Percentiles rank a stretch among this genome's conserved stretches.
These are phyloP conservation scores for Castor canadensis DNA, from an alignment of 2,113 vertebrate species.

Conservation along the genomic window DNA sequence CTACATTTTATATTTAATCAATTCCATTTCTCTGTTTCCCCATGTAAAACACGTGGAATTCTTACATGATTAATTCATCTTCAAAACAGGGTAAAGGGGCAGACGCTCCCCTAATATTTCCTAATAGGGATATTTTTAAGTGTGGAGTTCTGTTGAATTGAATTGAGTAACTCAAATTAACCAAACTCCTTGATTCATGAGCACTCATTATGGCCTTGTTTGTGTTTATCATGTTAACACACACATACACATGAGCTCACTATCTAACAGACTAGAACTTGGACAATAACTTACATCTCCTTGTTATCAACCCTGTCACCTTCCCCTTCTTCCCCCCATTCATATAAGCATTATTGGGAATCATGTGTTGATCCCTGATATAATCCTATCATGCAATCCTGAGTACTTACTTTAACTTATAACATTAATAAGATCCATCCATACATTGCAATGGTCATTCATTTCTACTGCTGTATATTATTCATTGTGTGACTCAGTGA, in stretches of 20 bases:
- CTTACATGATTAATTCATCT: not conserved
- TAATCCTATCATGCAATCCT: not conserved
- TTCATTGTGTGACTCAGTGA: not conserved
- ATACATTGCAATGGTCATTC: not conserved
- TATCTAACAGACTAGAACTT: not conserved
- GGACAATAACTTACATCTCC: constrained; percentile 2
- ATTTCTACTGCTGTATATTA: constrained; percentile 7
- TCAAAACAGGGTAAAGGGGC: not conserved
- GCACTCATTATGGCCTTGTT: not conserved
- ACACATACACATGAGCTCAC: not conserved
- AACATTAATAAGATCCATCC: not conserved
- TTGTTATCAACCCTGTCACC: not conserved
- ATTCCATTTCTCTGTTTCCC: not conserved
- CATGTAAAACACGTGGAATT: not conserved
- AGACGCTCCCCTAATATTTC: not conserved
- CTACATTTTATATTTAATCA: constrained; percentile 27
- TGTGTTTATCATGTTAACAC: not conserved
- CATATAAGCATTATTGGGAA: not conserved
- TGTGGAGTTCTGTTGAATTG: not conserved
- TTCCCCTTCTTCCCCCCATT: not conserved
- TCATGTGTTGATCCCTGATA: not conserved
- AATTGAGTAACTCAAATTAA: not conserved
- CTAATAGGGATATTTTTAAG: not conserved
- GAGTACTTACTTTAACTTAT: not conserved
- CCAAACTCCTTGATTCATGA: constrained; percentile 28